Evolutionary conservation across 2,888 invertebrate species (phyloP), one percentile per base, ranked within the genome.

Genomic region (Antheraea assamensis): DNA sequence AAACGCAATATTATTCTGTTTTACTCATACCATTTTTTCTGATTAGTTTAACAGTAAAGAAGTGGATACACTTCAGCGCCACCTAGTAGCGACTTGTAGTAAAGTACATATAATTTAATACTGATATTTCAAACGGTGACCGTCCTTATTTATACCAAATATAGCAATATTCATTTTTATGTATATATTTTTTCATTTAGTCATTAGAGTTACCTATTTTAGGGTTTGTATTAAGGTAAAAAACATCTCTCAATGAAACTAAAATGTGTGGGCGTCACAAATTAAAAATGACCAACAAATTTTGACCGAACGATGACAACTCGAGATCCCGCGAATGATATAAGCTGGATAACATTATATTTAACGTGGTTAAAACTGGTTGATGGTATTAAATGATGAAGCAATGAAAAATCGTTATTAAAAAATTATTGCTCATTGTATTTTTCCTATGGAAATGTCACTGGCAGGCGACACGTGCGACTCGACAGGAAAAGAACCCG

Each of bases 401-500:
- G 79, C 77, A 76, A 81, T 77, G 81, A 82, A 86, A 86, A 85
- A 83, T 83, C 80, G 77, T 84, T 81, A 81, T 86, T 83, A 85
- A 81, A 81, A 55, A 58, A 86, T 90, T 91, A 91, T 91, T 86
- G 89, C 85, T 87, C 86, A 90, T 91, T 91, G 90, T 92, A 83
- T 84, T 82, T 84, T 83, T 83, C 83, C 85, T 87, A 87, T 88
- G 86, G 87, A 88, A 90, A 87, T 85, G 83, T 86, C 82, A 85
- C 87, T 83, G 87, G 86, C 88, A 82, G 81, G 82, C 82, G 86
- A 88, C 87, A 88, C 83, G 81, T 79, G 83, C 83, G 78, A 76
- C 82, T 79, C 85, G 83, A 87, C 91, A 90, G 89, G 89, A 92
- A 92, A 91, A 89, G 86, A 86, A 92, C 92, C 90, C 90, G 91